Evolutionary conservation across 2,797 vertebrate species (phyloP).

Genomic region (Cryptoprocta ferox): DNA sequence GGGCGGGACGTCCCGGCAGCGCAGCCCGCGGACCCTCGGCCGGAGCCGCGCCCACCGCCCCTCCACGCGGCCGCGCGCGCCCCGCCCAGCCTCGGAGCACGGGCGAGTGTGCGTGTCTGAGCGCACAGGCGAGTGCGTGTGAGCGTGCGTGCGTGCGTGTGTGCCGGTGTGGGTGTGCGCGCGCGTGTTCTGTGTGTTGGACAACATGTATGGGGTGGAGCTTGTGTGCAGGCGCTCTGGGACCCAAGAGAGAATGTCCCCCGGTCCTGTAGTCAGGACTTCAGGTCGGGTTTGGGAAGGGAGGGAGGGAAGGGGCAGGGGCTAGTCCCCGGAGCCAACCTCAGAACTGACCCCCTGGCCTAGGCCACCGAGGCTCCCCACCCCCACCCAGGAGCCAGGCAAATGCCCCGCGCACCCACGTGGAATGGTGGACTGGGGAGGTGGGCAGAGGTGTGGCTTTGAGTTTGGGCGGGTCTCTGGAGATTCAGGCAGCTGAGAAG

Average conservation of each 20-base stretch:
- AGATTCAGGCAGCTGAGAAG: background rate
- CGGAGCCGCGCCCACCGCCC: background rate
- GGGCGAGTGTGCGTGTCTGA: background rate
- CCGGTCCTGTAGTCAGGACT: background rate
- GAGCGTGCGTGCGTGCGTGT: background rate
- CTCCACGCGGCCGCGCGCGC: background rate
- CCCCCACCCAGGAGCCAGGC: background rate
- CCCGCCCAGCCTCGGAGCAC: background rate
- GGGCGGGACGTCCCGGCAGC: too few relatives aligned
- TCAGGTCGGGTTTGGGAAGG: background rate
- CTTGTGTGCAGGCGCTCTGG: background rate
- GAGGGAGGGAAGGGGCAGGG: background rate
- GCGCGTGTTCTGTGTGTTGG: background rate
- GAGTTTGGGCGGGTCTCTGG: rapidly evolving
- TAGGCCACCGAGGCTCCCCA: background rate
- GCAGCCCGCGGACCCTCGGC: background rate
- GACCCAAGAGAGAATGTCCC: too few relatives aligned
- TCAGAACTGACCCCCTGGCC: background rate
- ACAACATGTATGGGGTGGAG: background rate
- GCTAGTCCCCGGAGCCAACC: background rate
- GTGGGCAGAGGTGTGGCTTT: background rate
- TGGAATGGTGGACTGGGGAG: background rate
- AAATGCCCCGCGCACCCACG: background rate
- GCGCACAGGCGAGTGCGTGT: background rate
- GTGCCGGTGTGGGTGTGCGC: background rate